A percentile compares a stretch with the other conserved stretches of the same genome.
Conservation (phyloP, 2,888 invertebrate species). For the Drosophila barbarae region DNA sequence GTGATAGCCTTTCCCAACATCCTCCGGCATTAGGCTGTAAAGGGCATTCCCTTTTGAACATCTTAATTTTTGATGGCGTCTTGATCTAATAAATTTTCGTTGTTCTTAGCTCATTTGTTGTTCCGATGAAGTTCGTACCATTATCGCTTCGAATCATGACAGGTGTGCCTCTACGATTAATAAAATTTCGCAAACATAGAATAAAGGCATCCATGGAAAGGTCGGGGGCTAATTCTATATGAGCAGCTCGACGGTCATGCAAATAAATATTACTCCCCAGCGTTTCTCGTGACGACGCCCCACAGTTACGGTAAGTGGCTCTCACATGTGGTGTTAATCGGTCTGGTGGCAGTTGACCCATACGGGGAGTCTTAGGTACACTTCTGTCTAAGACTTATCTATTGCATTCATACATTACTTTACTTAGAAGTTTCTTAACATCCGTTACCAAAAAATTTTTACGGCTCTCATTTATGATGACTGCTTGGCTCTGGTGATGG, state of each 20-base stretch:
- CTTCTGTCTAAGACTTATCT: neutral
- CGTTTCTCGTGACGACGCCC: neutral
- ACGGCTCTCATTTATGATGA: neutral
- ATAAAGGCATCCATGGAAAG: neutral
- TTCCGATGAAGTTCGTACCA: neutral
- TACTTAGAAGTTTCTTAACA: neutral
- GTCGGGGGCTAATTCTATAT: neutral
- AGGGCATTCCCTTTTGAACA: neutral
- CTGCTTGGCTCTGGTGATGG: slow-evolving; percentile 3
- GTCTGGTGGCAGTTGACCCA: neutral
- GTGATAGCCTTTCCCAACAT: neutral
- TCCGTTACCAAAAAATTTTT: neutral
- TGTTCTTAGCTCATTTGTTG: neutral
- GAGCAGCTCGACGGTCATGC: neutral
- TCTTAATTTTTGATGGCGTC: neutral
- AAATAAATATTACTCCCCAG: neutral
- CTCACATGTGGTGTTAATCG: neutral
- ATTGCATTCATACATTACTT: slow-evolving; percentile 2
- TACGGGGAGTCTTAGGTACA: neutral
- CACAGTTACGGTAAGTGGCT: neutral
- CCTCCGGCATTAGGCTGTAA: neutral
- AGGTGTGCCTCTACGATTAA: no score
- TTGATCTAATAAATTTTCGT: neutral
- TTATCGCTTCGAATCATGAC: no score
- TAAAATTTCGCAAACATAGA: no score